Evolutionary conservation across 2,797 vertebrate genomes (phyloP).

Genomic region (Mergus octosetaceus): DNA sequence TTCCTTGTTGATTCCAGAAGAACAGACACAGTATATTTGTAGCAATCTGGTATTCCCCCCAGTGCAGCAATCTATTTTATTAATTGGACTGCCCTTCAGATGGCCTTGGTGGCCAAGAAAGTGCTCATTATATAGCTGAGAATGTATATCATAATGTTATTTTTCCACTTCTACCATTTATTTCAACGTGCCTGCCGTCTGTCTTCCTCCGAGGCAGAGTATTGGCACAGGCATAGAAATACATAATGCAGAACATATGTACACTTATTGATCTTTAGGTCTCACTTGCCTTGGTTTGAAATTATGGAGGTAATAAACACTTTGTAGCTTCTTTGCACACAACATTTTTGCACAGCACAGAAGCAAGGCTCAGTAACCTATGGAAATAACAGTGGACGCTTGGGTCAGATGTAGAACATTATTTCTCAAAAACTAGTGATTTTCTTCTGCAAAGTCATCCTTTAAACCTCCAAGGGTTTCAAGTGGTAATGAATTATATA

Average conservation of each 20-base stretch:
- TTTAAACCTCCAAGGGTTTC: background rate
- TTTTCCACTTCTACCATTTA: slow-evolving; percentile 18
- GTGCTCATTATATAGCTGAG: background rate
- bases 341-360: background rate
- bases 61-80: slow-evolving; percentile 8
- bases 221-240: background rate
- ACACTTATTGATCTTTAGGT: background rate
- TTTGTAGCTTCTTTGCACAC: background rate
- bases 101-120: background rate
- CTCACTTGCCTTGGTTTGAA: background rate
- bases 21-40: background rate
- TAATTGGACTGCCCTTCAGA: slow-evolving; percentile 38
- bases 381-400: background rate
- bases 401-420: background rate
- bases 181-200: background rate
- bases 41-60: background rate
- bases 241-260: background rate
- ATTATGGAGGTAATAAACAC: background rate
- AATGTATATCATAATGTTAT: background rate
- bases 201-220: background rate
- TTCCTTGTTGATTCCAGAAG: background rate
- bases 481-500: background rate
- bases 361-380: background rate
- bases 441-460: background rate
- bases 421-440: background rate